Conservation (phyloP, 92 coral and sea anemone species). For the Palythoa caribaeorum region DNA sequence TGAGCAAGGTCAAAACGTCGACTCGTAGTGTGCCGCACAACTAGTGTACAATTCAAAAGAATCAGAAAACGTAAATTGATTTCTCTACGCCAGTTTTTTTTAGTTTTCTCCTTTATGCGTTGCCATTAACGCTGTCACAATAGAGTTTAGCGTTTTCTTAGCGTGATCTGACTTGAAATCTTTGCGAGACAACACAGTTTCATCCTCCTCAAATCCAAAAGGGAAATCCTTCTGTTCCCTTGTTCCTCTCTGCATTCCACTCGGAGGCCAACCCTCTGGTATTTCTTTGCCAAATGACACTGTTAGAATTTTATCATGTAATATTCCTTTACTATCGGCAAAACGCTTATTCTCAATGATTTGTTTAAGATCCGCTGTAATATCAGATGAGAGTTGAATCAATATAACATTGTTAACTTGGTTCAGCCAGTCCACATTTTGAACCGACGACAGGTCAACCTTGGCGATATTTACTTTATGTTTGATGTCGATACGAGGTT, state of each 20-base stretch:
- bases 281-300: conserved; percentile 84
- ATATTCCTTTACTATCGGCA: conserved; percentile 69
- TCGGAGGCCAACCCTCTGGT: conserved; percentile 86
- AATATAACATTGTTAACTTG: conserved; percentile 77
- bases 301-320: conserved; percentile 78
- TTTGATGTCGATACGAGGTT: conserved; percentile 1
- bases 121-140: conserved; percentile 45
- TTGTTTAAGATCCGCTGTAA: conserved; percentile 58
- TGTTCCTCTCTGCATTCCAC: conserved; percentile 56
- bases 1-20: too few species aligned
- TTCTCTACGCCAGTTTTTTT: not conserved
- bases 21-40: too few species aligned
- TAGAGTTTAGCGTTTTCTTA: conserved; percentile 18
- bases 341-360: conserved; percentile 67
- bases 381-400: conserved; percentile 82
- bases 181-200: conserved; percentile 49
- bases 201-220: conserved; percentile 69
- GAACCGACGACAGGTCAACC: conserved; percentile 9
- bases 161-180: conserved; percentile 58
- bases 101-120: conserved; percentile 26
- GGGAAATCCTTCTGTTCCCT: conserved; percentile 69
- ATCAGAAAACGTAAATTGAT: not conserved
- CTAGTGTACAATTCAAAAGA: not conserved
- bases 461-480: conserved; percentile 27
- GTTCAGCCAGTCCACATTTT: conserved; percentile 80